Base-by-base conservation (phyloP, 1,140 invertebrate species). In the Pachypsylla venusta region DNA sequence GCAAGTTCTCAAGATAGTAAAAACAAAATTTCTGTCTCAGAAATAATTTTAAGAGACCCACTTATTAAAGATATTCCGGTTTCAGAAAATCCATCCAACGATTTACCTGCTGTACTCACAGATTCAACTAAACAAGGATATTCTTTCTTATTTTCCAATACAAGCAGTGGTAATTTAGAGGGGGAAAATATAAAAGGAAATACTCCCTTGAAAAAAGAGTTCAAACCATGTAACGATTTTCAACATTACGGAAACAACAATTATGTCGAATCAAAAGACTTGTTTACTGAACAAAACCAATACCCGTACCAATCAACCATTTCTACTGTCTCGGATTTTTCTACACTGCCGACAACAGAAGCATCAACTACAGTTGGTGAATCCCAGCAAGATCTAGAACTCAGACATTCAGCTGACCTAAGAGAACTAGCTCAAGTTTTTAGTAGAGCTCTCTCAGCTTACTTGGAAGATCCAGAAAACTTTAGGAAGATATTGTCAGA, bases 351-450 rank as follows among this genome's bases (percentile, higher is more conserved):
- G 2, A 63, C 57, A 57, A 66, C 59, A 54, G n/a, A n/a, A n/a
- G n/a, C n/a, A n/a, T 74, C 75, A 13, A 73, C 74, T 1, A 76
- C 77, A 0, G 19, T 69, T 65, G 20, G 81, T 81, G 0, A 80
- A 20, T 48, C 42, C n/a, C 4, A 48, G 4, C 16, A 48, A 19
- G 42, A 48, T 48, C 22, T 19, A 56, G 58, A 63, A 59, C 39
- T 63, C 13, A 61, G 61, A 60, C 61, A 65, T 59, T 65, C 67
- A 0, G 61, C 62, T 13, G 69, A 84, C 66, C 77, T 87, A 0
- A 74, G 85, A 42, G 82, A 87, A 71, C 69, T 89, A 1, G 86
- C 86, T 1, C 82, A 86, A 71, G 83, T 89, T 1, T 89, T 89
- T 66, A 87, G 85, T 1, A 80, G 85, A 64, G 86, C 85, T 0